Base-by-base conservation (phyloP, 1,140 invertebrate genomes). In the Phymorhynchus buccinoides region DNA sequence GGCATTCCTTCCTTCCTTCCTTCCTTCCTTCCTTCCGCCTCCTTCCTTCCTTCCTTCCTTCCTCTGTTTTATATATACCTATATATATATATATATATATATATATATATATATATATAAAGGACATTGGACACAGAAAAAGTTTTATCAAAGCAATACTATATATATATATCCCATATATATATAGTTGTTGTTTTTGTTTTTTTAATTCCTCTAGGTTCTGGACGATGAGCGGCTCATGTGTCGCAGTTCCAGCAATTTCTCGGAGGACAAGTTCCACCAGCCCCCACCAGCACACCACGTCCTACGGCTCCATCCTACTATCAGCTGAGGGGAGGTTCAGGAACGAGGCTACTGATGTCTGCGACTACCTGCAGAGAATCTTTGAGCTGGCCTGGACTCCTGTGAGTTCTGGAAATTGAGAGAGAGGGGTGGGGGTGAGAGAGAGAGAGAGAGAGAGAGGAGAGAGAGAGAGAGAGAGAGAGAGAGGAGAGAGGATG, bases 311-410 rank as follows among this genome's bases (percentile, higher is more conserved):
- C 0, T 87, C 89, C 30, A 85, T 90, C 16, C 86, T 89, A 27
- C 30, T 88, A 87, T n/a, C 89, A 90, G 80, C 87, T 90, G n/a
- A 75, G n/a, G 87, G 86, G n/a, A 88, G 89, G 80, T 86, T 90
- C 22, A 75, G 87, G 22, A 86, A 85, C 18, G 90, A 90, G 42
- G 88, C 87, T 3, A 87, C 84, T 1, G 87, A 88, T 32, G 52
- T 87, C 27, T 77, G 85, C 52, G 90, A 90, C 62, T 89, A 89
- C 84, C 48, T 88, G 0, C 86, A 87, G 75, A 84, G 88, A 66
- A 84, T 88, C 18, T 86, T 87, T 32, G 88, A 88, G 41, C 86
- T 90, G 22, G 73, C 88, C 16, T 89, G 89, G 85, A 88, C 75
- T 88, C 88, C 77, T 62, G 90, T 90, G 84, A 88, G 89, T 88